These are phyloP conservation scores for Oeneis ivallda DNA, from an alignment of 2,888 invertebrate species.

Conservation along the genomic window DNA sequence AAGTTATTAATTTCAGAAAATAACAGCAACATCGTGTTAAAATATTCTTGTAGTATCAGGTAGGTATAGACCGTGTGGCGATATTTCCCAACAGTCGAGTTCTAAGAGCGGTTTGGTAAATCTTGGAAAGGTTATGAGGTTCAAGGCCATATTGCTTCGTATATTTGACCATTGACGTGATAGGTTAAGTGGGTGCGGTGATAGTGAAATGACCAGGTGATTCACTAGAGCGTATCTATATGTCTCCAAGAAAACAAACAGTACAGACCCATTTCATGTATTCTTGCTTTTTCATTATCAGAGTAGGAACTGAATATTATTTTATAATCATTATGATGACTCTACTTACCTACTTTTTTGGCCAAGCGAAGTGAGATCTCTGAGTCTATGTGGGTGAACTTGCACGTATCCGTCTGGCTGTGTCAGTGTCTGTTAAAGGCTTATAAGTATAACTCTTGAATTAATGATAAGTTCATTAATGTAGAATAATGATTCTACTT, in stretches of 20 bases:
- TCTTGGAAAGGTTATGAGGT: conserved; percentile 38
- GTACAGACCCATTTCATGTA: too few species aligned
- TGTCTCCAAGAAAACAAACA: not conserved
- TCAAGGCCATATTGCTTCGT: conserved; percentile 42
- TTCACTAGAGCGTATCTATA: not conserved
- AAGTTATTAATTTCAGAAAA: conserved; percentile 18
- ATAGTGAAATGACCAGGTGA: conserved; percentile 12
- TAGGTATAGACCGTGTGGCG: conserved; percentile 14
- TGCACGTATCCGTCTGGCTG: too few species aligned
- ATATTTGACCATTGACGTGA: conserved; percentile 36
- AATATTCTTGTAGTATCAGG: conserved; percentile 13
- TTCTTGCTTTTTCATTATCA: too few species aligned
- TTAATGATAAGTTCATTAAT: too few species aligned
- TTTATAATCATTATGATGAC: too few species aligned
- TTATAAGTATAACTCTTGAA: too few species aligned
- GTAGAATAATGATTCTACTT: too few species aligned
- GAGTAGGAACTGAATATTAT: too few species aligned
- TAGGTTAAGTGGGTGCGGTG: conserved; percentile 32
- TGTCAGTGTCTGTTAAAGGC: too few species aligned
- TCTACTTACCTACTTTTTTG: too few species aligned
- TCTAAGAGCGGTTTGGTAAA: conserved; percentile 39
- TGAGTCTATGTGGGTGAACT: too few species aligned
- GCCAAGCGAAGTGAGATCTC: too few species aligned
- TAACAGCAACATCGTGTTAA: conserved; percentile 19
- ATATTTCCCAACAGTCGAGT: conserved; percentile 37